Conservation (phyloP, 1,140 invertebrate genomes). For the Druon quercuslanigerum region DNA sequence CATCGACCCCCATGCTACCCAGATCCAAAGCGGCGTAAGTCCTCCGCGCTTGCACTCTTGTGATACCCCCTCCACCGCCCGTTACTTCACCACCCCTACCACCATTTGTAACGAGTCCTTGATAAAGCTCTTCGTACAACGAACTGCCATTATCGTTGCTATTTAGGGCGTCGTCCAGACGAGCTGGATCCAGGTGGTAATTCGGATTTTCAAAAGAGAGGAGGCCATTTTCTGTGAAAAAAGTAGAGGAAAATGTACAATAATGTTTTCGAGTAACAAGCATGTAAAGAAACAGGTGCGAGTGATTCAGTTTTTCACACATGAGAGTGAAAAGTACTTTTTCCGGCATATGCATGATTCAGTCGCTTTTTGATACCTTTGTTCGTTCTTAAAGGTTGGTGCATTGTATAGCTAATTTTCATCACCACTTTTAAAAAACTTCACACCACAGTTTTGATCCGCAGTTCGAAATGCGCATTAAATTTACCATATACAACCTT, state of each 20-base stretch:
- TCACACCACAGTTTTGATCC: too few species aligned
- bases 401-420: too few species aligned
- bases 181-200: slow-evolving; percentile 86
- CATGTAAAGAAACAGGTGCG: too few species aligned
- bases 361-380: too few species aligned
- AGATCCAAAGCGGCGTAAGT: slow-evolving; percentile 81
- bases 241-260: slow-evolving; percentile 38
- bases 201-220: slow-evolving; percentile 92
- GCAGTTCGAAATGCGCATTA: too few species aligned
- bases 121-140: slow-evolving; percentile 79
- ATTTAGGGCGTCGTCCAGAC: slow-evolving; percentile 87
- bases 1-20: slow-evolving; percentile 84
- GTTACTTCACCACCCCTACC: slow-evolving; percentile 67
- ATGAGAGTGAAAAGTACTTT: too few species aligned
- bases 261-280: too few species aligned
- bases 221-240: slow-evolving; percentile 88
- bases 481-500: too few species aligned
- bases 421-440: too few species aligned
- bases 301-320: too few species aligned
- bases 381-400: too few species aligned
- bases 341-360: too few species aligned
- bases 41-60: slow-evolving; percentile 76
- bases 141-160: slow-evolving; percentile 78
- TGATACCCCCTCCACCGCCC: slow-evolving; percentile 57
- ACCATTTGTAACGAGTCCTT: slow-evolving; percentile 79